A percentile compares a stretch with the other conserved stretches of the same genome.
Evolutionary conservation across 2,797 vertebrate species (phyloP).

Genomic region (Mormyrops boulengeri): DNA sequence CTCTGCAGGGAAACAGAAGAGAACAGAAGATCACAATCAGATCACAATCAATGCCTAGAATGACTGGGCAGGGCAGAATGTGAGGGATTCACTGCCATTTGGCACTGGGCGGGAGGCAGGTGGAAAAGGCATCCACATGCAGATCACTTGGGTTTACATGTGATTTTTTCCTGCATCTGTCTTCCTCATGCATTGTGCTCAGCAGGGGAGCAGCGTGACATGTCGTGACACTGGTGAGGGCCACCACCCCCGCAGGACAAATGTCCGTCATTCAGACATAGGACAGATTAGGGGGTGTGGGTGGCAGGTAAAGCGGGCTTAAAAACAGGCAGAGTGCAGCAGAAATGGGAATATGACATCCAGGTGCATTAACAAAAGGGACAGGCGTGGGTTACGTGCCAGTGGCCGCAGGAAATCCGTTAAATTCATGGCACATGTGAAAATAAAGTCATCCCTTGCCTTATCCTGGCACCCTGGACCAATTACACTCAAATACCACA

Average conservation of each 20-base stretch:
- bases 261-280: conserved; percentile 46
- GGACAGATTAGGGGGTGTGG: conserved; percentile 45
- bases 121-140: background rate
- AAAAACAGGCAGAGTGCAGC: conserved; percentile 48
- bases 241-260: conserved; percentile 25
- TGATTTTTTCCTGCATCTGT: background rate
- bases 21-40: conserved; percentile 33
- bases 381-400: background rate
- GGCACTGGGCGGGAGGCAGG: background rate
- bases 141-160: background rate
- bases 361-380: background rate
- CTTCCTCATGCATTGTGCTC: background rate
- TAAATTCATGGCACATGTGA: conserved; percentile 37
- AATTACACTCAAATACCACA: conserved; percentile 34
- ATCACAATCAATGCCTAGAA: conserved; percentile 16
- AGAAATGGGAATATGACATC: conserved; percentile 32
- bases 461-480: conserved; percentile 39
- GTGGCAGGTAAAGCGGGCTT: conserved; percentile 33
- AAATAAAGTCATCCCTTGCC: conserved; percentile 34
- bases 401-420: conserved; percentile 29
- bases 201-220: conserved; percentile 28
- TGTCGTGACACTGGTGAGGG: conserved; percentile 23
- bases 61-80: conserved; percentile 12
- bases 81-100: background rate
- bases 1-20: conserved; percentile 64